Conservation (phyloP, 1,140 invertebrate genomes). For the Aphidius gifuensis region DNA sequence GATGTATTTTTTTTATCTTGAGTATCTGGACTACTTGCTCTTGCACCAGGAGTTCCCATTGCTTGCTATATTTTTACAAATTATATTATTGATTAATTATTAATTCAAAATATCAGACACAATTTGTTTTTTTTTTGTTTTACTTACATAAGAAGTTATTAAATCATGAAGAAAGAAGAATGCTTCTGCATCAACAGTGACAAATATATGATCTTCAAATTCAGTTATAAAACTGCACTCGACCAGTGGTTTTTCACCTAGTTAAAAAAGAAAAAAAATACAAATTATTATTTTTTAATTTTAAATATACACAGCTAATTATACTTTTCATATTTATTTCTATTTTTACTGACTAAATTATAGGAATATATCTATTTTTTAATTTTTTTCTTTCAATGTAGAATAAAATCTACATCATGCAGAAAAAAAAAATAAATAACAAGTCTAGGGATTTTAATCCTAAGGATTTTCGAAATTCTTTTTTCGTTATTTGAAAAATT, state of each 20-base stretch:
- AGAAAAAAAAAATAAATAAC: background rate
- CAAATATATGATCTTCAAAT: slow-evolving; percentile 97
- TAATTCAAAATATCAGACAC: background rate
- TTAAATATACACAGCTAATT: slow-evolving; percentile 1
- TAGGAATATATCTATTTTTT: background rate
- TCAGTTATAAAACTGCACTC: slow-evolving; percentile 97
- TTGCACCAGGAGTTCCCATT: slow-evolving; percentile 42
- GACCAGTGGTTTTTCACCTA: slow-evolving; percentile 83
- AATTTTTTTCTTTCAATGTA: background rate
- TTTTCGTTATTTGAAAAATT: too few relatives aligned
- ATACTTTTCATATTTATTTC: background rate
- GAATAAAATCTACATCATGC: slow-evolving; percentile 13
- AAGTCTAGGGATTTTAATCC: too few relatives aligned
- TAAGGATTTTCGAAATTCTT: too few relatives aligned
- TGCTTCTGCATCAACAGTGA: slow-evolving; percentile 95
- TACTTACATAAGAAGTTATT: slow-evolving; percentile 91
- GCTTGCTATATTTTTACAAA: slow-evolving; percentile 25
- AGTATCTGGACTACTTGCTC: slow-evolving; percentile 53
- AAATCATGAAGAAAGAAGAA: slow-evolving; percentile 97
- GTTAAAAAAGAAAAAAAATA: slow-evolving; percentile 13
- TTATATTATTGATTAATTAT: slow-evolving; percentile 1
- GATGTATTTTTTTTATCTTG: slow-evolving; percentile 39
- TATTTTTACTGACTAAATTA: background rate
- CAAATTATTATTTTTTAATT: slow-evolving; percentile 4
- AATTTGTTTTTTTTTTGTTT: slow-evolving; percentile 72